Base-by-base conservation (phyloP, 23 tunicate genomes). In the Styela plicata region DNA sequence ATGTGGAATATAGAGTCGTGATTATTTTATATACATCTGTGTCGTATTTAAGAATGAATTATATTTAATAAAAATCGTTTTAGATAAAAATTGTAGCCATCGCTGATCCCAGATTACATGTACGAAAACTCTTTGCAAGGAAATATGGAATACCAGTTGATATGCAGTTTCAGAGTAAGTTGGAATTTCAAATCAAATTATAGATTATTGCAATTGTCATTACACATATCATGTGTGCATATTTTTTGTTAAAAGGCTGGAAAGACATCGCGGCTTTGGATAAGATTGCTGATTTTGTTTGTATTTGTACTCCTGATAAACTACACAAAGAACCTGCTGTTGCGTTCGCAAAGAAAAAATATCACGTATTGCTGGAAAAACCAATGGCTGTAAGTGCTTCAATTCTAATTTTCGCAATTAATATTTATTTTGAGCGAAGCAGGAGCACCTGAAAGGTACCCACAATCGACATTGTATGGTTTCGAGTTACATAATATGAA, bases 361-460 rank as follows among this genome's bases (percentile, higher is more conserved):
- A 88, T 69, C 87, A 88, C 22, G 83, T 88, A 65, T 37, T 88
- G 26, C 73, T 88, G 74, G 93, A 88, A 88, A 88, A 88, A 63
- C 93, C 93, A 7, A 88, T 88, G 93, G 93, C 93, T n/a, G 89
- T 86, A 57, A 34, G 79, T 52, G 33, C 13, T 22, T 61, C 20
- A 19, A 21, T 61, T 19, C 64, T 57, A 20, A 18, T 18, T 24
- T 18, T 7, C 10, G 17, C 18, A 10, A n/a, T n/a, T n/a, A n/a
- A n/a, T n/a, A n/a, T n/a, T n/a, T n/a, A n/a, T n/a, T n/a, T n/a
- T n/a, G n/a, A n/a, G n/a, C n/a, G n/a, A n/a, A n/a, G n/a, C n/a
- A n/a, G n/a, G n/a, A n/a, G n/a, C n/a, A n/a, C n/a, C n/a, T n/a
- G n/a, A n/a, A n/a, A n/a, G n/a, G n/a, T n/a, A n/a, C n/a, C n/a